A percentile compares a stretch with the other conserved stretches of the same genome.
phyloP scores from a whole-genome alignment of 2,888 invertebrate genomes.

The Cetonia aurata region DNA sequence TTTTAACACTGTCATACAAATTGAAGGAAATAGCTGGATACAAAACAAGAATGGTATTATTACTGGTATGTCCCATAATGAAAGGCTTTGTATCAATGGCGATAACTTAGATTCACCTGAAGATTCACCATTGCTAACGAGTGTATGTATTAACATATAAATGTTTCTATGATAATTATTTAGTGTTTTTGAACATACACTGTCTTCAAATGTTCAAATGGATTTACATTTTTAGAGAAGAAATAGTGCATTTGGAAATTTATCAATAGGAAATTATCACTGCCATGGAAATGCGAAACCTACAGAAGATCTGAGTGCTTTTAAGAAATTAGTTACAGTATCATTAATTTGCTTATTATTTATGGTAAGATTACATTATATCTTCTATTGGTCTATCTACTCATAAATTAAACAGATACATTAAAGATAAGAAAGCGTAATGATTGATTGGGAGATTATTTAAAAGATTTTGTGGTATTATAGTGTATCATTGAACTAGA shows the following conservation, averaged over 20 bases:
- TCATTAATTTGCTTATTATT: slow-evolving; percentile 77
- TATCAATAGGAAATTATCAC: slow-evolving; percentile 63
- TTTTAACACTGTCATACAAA: slow-evolving; percentile 27
- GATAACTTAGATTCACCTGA: slow-evolving; percentile 58
- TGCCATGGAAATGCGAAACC: slow-evolving; percentile 68
- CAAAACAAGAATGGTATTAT: slow-evolving; percentile 40
- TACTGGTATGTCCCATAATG: slow-evolving; percentile 32
- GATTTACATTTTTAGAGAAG: slow-evolving; percentile 68
- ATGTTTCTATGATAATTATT: slow-evolving; percentile 8
- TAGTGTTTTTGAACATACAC: too few species aligned
- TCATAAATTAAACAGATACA: not conserved
- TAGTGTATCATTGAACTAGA: too few species aligned
- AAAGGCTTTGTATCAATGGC: slow-evolving; percentile 15
- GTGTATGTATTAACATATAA: slow-evolving; percentile 56
- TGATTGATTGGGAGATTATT: not conserved
- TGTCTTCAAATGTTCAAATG: too few species aligned
- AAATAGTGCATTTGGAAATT: slow-evolving; percentile 67
- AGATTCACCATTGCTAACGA: slow-evolving; percentile 63
- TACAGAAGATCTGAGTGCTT: slow-evolving; percentile 70
- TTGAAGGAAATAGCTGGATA: slow-evolving; percentile 42
- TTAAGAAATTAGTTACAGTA: slow-evolving; percentile 75
- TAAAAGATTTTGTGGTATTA: not conserved
- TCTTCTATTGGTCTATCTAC: not conserved
- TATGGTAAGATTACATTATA: slow-evolving; percentile 71
- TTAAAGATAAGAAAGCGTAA: not conserved